Percentiles rank a stretch among this genome's conserved stretches.
Evolutionary conservation across 2,113 vertebrate genomes (phyloP).

Genomic region (Taurulus bubalis): DNA sequence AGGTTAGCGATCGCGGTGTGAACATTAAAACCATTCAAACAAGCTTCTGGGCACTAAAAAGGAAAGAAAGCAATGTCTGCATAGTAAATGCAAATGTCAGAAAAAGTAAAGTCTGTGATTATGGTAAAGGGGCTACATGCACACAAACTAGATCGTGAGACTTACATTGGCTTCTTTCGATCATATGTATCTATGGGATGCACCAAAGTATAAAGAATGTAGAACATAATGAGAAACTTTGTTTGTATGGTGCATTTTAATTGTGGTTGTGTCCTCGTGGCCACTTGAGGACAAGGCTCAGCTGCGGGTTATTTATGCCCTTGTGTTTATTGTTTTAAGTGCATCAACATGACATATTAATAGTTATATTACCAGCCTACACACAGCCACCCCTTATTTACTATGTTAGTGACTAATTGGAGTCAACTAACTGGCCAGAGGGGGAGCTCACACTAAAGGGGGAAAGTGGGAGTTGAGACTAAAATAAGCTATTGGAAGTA

Average conservation of each 20-base stretch:
- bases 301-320: not conserved
- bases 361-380: not conserved
- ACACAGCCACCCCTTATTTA: not conserved
- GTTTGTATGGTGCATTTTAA: not conserved
- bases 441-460: not conserved
- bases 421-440: slow-evolving; percentile 5
- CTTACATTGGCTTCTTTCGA: not conserved
- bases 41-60: not conserved
- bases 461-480: slow-evolving; percentile 5
- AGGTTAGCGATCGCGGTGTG: slow-evolving; percentile 18
- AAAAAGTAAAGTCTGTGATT: slow-evolving; percentile 5
- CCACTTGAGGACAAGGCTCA: not conserved
- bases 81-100: not conserved
- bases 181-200: not conserved
- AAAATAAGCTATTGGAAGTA: slow-evolving; percentile 3
- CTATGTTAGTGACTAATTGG: not conserved
- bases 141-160: not conserved
- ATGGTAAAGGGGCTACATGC: not conserved
- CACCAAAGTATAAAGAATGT: not conserved
- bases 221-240: not conserved
- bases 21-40: not conserved
- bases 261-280: not conserved
- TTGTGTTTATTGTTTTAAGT: slow-evolving; percentile 11
- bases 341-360: not conserved
- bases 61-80: slow-evolving; percentile 13